Evolutionary conservation across 23 tunicate species (phyloP), one percentile per base, ranked within the genome.

Genomic region (Oikopleura vanhoeffeni): DNA sequence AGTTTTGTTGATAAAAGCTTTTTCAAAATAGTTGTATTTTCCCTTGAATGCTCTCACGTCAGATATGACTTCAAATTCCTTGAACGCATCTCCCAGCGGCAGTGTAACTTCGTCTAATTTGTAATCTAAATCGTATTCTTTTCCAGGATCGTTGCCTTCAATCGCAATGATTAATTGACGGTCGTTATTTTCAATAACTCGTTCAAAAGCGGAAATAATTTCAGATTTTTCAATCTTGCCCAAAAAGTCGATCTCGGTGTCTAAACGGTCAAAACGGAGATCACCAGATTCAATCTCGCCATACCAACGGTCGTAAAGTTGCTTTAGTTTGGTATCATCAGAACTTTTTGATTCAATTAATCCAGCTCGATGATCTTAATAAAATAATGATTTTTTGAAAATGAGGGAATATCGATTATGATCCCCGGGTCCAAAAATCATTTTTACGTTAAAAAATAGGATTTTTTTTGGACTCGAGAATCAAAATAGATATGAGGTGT

Each of bases 291-390:
- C 38, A 30, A 71, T 71, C 35, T 71, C 79, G 34, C 36, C 27
- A 71, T 71, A 18, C 79, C 79, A 71, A 28, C 79, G 79, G 38
- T 71, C 35, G 79, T 13, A 71, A 24, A 71, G 38, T 71, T 71
- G 79, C 38, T 71, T 71, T 30, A 71, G 35, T 38, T 71, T 71
- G 3, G 79, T 71, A 38, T 71, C 79, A 38, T 71, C 79, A 38
- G 34, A 2, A 2, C 38, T 24, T 71, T 71, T 71, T 18, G 79
- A 18, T 32, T 71, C 79, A 38, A 71, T 71, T 30, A 71, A 38
- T 38, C 79, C 79, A 30, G 79, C 79, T 2, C 79, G 79, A 71
- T 71, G 79, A 33, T 71, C 79, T 71, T 49, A 49, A 49, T 49
- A 49, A 49, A 49, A 49, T n/a, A n/a, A n/a, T n/a, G n/a, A n/a